Percentiles rank a stretch among this genome's conserved stretches.
Conservation (phyloP, 2,888 invertebrate genomes). For the Philhelius pedissequus region DNA sequence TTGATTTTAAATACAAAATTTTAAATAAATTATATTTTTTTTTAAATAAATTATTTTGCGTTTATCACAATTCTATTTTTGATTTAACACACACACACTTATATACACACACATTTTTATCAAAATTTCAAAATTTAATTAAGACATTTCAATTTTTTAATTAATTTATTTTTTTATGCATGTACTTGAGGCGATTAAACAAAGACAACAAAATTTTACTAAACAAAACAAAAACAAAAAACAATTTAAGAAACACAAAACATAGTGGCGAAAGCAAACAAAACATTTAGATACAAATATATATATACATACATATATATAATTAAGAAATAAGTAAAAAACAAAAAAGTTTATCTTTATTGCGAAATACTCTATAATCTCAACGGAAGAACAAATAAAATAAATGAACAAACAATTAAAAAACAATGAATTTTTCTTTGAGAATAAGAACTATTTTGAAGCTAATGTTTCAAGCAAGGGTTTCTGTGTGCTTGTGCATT, state of each 20-base stretch:
- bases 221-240: slow-evolving; percentile 9
- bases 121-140: slow-evolving; percentile 55
- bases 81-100: slow-evolving; percentile 11
- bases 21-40: slow-evolving; percentile 21
- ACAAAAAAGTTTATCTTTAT: slow-evolving; percentile 58
- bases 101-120: slow-evolving; percentile 34
- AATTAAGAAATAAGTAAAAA: slow-evolving; percentile 43
- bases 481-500: no score
- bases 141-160: slow-evolving; percentile 42
- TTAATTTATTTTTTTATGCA: slow-evolving; percentile 63
- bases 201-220: slow-evolving; percentile 68
- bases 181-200: slow-evolving; percentile 56
- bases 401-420: slow-evolving; percentile 40
- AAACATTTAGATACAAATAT: slow-evolving; percentile 52
- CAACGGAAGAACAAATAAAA: slow-evolving; percentile 47
- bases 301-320: slow-evolving; percentile 34
- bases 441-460: no score
- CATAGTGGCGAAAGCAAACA: slow-evolving; percentile 8
- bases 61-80: slow-evolving; percentile 30
- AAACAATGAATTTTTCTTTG: neutral
- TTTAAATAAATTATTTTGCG: slow-evolving; percentile 26
- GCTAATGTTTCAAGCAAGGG: no score
- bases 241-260: no score
- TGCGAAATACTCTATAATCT: slow-evolving; percentile 62
- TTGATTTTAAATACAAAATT: slow-evolving; percentile 44